Evolutionary conservation across 1,140 invertebrate genomes (phyloP), one percentile per base, ranked within the genome.

Genomic region (Halyomorpha halys): DNA sequence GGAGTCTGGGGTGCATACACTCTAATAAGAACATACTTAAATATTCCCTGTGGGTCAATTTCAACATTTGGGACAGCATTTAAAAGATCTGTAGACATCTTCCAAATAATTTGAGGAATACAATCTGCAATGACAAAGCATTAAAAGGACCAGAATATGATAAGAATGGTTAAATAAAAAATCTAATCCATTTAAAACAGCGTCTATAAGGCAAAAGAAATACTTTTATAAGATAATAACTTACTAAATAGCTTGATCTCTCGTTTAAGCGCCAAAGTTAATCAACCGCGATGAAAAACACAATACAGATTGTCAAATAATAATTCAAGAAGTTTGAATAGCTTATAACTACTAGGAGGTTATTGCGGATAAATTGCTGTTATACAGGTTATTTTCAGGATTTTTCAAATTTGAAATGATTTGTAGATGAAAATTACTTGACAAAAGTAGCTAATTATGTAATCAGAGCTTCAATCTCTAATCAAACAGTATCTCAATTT

Each of bases 21-120:
- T 71, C 87, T 84, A 21, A 94, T 83, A 44, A 94, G 76, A 70
- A 94, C 86, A 69, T 94, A 94, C 73, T 94, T 95, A 73, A 92
- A 94, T 53, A 81, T 82, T 25, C 91, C 91, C 62, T 74, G 72
- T 16, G 80, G 75, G 72, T 93, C 90, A 69, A 94, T 92, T 65
- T 90, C 87, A 16, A 91, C 90, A 70, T 87, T 81, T 3, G 83
- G 77, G 65, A 94, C 72, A 51, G 74, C 69, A 30, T 77, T 69
- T 71, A 82, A 67, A 34, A 63, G 59, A 5, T 60, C 59, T 8
- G 59, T 44, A 14, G 59, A 44, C 59, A 60, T 60, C 59, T 44
- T 60, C 18, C 53, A 21, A 56, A 56, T 56, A 25, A 8, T 56
- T 25, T 21, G 53, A 6, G 14, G 6, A 11, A 3, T 15, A 2